Percentiles rank a stretch among this genome's conserved stretches.
Conservation (phyloP, 2,113 vertebrate species). For the Alligator sinensis region DNA sequence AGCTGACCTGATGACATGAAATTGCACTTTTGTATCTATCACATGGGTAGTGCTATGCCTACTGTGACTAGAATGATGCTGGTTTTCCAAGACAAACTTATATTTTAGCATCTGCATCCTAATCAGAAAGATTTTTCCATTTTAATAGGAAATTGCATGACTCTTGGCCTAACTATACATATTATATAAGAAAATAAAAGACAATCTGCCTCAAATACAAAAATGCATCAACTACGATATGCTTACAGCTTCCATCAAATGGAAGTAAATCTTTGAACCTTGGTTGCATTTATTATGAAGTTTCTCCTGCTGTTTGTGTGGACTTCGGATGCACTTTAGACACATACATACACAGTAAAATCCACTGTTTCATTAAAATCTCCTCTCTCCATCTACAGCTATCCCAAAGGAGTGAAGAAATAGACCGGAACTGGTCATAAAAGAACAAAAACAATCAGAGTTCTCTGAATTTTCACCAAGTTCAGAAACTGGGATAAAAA, state of each 20-base stretch:
- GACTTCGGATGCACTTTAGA: background rate
- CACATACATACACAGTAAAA: background rate
- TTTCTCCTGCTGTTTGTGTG: background rate
- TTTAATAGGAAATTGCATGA: constrained; percentile 36
- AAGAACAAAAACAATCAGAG: background rate
- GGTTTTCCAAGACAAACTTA: constrained; percentile 26
- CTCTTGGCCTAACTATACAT: background rate
- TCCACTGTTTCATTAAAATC: background rate
- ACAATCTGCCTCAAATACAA: background rate
- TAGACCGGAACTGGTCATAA: background rate
- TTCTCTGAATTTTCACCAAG: background rate
- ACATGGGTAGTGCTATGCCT: background rate
- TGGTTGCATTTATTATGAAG: background rate
- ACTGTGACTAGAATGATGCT: background rate
- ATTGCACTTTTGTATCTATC: constrained; percentile 5
- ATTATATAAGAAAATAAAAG: background rate
- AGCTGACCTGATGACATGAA: constrained; percentile 19
- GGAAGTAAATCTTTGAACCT: background rate
- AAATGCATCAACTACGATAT: background rate
- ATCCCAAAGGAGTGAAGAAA: background rate
- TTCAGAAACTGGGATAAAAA: background rate
- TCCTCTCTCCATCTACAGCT: background rate
- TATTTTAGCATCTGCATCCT: background rate
- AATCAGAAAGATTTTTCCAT: constrained; percentile 18
- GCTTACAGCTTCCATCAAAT: background rate